Base-by-base conservation (phyloP, 2,888 invertebrate species). In the Drosophila macrothrix region DNA sequence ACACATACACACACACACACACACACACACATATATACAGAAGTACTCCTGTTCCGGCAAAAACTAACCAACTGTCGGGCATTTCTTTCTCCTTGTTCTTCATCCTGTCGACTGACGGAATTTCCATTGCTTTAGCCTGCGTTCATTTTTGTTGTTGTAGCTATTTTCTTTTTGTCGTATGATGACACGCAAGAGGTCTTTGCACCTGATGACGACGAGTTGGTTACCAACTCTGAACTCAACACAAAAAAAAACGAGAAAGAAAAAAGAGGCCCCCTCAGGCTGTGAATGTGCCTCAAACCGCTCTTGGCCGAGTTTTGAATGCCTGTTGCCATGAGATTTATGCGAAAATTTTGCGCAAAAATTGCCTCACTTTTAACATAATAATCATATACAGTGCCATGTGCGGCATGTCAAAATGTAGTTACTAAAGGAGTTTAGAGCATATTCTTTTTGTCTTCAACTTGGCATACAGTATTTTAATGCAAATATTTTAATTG, bases 121-220 rank as follows among this genome's bases (percentile, higher is more conserved):
- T 71, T 67, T 71, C 22, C 63, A 60, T 67, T 56, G 67, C 63
- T 70, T 60, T 41, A 58, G 43, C 43, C 37, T 69, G 81, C 73
- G 67, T 68, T 71, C 61, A 67, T 62, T 71, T 72, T 58, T 69
- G 33, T 72, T 75, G 39, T 55, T 54, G 12, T 25, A 16, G 16
- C 1, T 39, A 12, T 55, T 39, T 31, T 59, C 41, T 65, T 52
- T 56, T 59, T 56, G 41, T 33, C 59, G 56, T 67, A 61, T 73
- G 80, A 67, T 73, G 80, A 67, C 84, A 85, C 88, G 84, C 90
- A 69, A 85, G 74, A 85, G 84, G 84, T 85, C 84, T 87, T 85
- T 85, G 84, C 90, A 84, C 84, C 77, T 85, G 75, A 72, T 67
- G 53, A 72, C 56, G 56, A 52, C 50, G 43, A 75, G 73, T 64